Conservation (phyloP, 37 sponge, comb jelly and placozoan genomes). For the Oscarella lobularis region DNA sequence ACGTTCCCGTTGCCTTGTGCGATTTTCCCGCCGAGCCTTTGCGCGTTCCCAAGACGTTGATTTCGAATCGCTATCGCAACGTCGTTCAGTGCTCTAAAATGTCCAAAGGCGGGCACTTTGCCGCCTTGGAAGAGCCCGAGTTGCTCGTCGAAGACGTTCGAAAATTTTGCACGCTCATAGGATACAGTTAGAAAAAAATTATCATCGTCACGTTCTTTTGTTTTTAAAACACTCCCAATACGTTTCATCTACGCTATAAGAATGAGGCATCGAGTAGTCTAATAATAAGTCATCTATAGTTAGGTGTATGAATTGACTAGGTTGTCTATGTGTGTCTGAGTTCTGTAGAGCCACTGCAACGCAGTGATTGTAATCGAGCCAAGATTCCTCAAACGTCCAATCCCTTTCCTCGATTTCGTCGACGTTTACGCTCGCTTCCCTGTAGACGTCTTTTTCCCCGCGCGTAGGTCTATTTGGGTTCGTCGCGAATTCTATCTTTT, state of each 20-base stretch:
- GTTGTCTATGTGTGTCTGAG: too few relatives aligned
- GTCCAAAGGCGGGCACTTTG: slow-evolving; percentile 5
- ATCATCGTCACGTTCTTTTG: too few relatives aligned
- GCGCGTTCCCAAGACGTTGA: neutral
- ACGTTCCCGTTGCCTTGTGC: neutral
- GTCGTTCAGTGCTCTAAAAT: neutral
- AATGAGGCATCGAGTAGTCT: too few relatives aligned
- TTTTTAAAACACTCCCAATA: too few relatives aligned
- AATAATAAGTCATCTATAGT: too few relatives aligned
- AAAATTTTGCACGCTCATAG: neutral
- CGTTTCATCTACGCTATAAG: too few relatives aligned
- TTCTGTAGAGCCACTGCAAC: slow-evolving; percentile 52
- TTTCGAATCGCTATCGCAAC: neutral
- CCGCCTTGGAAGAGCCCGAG: slow-evolving; percentile 7
- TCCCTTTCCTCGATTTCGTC: slow-evolving; percentile 14
- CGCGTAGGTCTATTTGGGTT: slow-evolving; percentile 10
- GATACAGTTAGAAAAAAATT: too few relatives aligned
- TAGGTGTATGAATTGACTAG: too few relatives aligned
- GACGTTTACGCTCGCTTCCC: neutral
- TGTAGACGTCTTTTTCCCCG: neutral
- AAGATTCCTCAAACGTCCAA: slow-evolving; percentile 59
- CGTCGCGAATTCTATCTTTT: slow-evolving; percentile 42
- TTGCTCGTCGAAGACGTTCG: neutral
- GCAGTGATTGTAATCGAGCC: slow-evolving; percentile 46
- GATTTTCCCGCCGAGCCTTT: neutral